These are phyloP conservation scores for Cartodere bifasciata DNA, from an alignment of 2,888 invertebrate species.

Conservation along the genomic window DNA sequence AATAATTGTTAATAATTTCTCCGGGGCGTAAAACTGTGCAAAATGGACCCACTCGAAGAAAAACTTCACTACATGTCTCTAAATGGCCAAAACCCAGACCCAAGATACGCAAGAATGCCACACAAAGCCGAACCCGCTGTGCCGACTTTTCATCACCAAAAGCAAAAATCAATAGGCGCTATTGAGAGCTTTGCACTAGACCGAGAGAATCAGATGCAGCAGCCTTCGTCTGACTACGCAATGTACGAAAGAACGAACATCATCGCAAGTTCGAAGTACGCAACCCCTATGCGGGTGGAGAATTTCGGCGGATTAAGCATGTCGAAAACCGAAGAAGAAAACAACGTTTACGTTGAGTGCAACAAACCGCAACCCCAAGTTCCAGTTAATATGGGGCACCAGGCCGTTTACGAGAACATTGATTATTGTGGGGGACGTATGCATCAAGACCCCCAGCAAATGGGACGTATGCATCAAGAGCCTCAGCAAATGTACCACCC, in stretches of 20 bases:
- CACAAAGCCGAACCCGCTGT: conserved; percentile 26
- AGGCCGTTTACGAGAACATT: conserved; percentile 73
- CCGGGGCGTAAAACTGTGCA: neutral
- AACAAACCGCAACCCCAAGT: conserved; percentile 31
- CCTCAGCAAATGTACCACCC: no score
- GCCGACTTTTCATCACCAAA: conserved; percentile 25
- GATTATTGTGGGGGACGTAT: conserved; percentile 60
- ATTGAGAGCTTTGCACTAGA: conserved; percentile 57
- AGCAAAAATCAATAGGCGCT: conserved; percentile 47
- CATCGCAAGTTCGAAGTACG: conserved; percentile 65
- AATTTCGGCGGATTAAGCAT: conserved; percentile 41
- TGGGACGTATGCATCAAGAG: no score
- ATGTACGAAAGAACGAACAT: conserved; percentile 61
- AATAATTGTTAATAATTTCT: no score
- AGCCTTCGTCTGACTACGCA: conserved; percentile 36
- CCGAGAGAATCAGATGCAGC: conserved; percentile 32
- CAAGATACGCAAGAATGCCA: conserved; percentile 32
- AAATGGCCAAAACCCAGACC: conserved; percentile 24
- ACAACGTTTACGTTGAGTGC: conserved; percentile 35
- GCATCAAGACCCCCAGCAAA: no score
- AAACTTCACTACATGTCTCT: conserved; percentile 9
- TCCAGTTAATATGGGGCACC: conserved; percentile 32
- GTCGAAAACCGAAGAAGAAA: conserved; percentile 29
- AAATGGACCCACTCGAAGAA: conserved; percentile 10
- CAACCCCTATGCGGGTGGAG: conserved; percentile 62